These are phyloP conservation scores for Lamellibrachia columna DNA, from an alignment of 2,888 invertebrate genomes.

Conservation along the genomic window DNA sequence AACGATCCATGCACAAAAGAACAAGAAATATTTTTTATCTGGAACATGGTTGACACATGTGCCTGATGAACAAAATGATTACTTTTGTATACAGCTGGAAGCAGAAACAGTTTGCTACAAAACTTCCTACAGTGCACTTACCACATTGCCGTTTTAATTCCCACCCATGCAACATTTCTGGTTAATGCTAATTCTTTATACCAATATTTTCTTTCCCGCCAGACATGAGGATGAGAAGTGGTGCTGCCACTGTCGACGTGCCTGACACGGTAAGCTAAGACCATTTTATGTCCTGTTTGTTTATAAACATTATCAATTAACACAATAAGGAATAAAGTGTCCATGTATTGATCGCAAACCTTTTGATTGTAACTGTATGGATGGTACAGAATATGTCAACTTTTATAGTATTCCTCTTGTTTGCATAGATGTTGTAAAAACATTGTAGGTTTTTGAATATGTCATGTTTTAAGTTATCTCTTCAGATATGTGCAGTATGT, in stretches of 20 bases:
- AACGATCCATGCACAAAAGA: no score
- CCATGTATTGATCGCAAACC: no score
- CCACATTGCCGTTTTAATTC: no score
- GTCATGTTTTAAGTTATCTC: neutral
- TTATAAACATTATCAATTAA: neutral
- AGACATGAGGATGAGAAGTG: slow-evolving; percentile 6
- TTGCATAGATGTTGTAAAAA: no score
- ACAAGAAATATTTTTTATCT: no score
- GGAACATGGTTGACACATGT: no score
- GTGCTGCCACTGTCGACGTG: neutral
- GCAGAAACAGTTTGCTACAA: neutral
- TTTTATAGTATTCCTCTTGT: no score
- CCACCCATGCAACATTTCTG: no score
- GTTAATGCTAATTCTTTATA: neutral
- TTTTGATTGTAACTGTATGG: no score
- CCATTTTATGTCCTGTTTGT: neutral
- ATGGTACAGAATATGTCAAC: no score
- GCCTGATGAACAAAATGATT: neutral
- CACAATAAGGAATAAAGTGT: no score
- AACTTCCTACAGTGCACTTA: no score
- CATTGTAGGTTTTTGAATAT: neutral
- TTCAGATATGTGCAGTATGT: neutral
- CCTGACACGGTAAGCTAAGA: neutral
- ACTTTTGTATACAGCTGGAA: neutral
- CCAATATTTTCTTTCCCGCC: neutral